Evolutionary conservation across 2,113 vertebrate species (phyloP), one percentile per base, ranked within the genome.

Genomic region (Struthio camelus): DNA sequence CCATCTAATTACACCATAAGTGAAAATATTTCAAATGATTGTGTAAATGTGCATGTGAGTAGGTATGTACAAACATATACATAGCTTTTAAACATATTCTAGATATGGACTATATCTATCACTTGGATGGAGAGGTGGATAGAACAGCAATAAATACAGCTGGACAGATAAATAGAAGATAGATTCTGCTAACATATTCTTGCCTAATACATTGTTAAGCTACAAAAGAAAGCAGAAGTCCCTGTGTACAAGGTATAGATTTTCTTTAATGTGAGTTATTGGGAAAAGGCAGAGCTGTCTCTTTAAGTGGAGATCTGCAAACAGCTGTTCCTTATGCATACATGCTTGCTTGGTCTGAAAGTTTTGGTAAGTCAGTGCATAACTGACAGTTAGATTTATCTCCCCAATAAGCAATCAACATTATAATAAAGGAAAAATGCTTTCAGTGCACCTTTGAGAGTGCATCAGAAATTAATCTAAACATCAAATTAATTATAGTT

Each of bases 401-500:
- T 98, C 96, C 97, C 95, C 97, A 97, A 97, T 97, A 98, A 98
- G 97, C 96, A 97, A 98, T 98, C 97, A 98, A 98, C 98, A 97
- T 97, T 97, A 97, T 97, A 97, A 97, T 97, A 98, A 98, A 97
- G 97, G 97, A 97, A 98, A 98, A 97, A 97, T 97, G 98, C 97
- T 98, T 98, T 97, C 97, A 97, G 83, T 97, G 98, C 97, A 97
- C 97, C 98, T 98, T 97, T 97, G 98, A 97, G 97, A 98, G 95
- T 97, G 97, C 96, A 98, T 97, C 97, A 98, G 97, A 98, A 97
- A 98, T 98, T 97, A 98, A 98, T 98, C 98, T 98, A 97, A 98
- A 97, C 97, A 98, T 98, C 98, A 98, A 97, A 98, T 98, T 98
- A 97, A 98, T 98, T 98, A 98, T 96, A 96, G 96, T 97, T 98